Evolutionary conservation across 1,140 invertebrate genomes (phyloP).

Genomic region (Zaprionus gabonicus): DNA sequence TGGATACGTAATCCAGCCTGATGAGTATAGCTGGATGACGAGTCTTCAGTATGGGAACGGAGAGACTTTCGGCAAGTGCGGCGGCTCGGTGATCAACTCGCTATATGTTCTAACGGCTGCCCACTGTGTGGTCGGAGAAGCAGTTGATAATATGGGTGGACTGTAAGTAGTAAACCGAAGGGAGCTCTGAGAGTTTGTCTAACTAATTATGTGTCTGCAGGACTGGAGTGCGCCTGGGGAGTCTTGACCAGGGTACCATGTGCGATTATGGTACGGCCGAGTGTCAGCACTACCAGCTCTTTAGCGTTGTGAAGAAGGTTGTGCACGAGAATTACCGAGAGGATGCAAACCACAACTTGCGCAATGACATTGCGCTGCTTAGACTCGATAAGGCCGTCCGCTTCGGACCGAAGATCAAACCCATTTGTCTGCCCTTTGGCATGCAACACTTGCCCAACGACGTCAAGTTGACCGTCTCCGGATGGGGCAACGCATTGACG

Average conservation of each 20-base stretch:
- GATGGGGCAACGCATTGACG: neutral
- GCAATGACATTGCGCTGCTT: neutral
- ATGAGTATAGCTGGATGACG: slow-evolving; percentile 1
- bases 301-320: neutral
- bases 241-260: neutral
- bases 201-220: neutral
- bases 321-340: neutral
- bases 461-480: neutral
- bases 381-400: neutral
- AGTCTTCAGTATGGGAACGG: slow-evolving; percentile 1
- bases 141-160: slow-evolving; percentile 1
- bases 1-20: neutral
- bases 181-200: neutral
- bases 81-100: neutral
- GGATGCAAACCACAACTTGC: neutral
- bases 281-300: neutral
- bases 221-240: neutral
- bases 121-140: neutral
- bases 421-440: neutral
- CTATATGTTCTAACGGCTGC: neutral
- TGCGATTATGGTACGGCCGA: neutral
- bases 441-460: neutral
- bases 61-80: neutral
- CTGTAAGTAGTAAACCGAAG: neutral
- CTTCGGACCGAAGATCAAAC: neutral